Conservation (phyloP, 2,113 vertebrate genomes). For the Ailuropoda melanoleuca region DNA sequence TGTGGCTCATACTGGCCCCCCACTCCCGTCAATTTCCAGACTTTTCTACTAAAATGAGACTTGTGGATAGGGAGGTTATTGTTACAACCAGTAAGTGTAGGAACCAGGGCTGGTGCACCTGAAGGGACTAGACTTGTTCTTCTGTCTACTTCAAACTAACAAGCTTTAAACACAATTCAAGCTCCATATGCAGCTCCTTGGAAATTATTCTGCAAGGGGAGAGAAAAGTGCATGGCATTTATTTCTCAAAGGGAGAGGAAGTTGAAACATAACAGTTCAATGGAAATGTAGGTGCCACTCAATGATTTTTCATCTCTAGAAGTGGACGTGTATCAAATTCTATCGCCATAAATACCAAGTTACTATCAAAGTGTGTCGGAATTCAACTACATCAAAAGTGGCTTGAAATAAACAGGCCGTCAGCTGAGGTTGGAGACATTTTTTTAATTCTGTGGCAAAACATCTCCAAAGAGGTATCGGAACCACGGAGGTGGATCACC, state of each 20-base stretch:
- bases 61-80: background rate
- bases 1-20: background rate
- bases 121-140: background rate
- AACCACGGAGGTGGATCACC: rapidly evolving
- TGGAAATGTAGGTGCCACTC: background rate
- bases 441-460: background rate
- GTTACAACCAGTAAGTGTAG: background rate
- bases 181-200: background rate
- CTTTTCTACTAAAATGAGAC: background rate
- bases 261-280: background rate
- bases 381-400: background rate
- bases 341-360: background rate
- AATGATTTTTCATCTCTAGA: background rate
- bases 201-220: background rate
- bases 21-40: background rate
- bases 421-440: background rate
- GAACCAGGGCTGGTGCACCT: rapidly evolving
- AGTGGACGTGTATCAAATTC: background rate
- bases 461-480: background rate
- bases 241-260: background rate
- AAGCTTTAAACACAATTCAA: background rate
- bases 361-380: background rate
- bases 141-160: background rate
- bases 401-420: background rate
- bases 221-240: background rate